These are phyloP conservation scores for Rhagophthalmus giganteus DNA, from an alignment of 2,888 invertebrate species.

Conservation along the genomic window DNA sequence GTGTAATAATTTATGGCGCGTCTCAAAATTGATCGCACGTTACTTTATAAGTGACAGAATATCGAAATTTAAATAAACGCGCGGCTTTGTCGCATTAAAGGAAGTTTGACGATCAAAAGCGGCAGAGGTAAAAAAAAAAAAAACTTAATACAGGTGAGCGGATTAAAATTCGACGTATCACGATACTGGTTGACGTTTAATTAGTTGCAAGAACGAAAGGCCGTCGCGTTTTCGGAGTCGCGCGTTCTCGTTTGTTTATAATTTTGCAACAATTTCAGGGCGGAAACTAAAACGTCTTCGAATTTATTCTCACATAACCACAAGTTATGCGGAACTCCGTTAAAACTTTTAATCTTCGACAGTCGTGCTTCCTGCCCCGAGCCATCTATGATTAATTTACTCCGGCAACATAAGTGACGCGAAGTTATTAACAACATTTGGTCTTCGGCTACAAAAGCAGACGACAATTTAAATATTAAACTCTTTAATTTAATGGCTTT, in stretches of 20 bases:
- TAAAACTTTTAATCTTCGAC: conserved; percentile 24
- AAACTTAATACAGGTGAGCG: no score
- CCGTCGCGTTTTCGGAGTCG: no score
- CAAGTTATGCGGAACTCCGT: conserved; percentile 22
- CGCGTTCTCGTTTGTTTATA: conserved; percentile 13
- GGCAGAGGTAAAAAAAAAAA: no score
- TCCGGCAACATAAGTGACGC: conserved; percentile 26
- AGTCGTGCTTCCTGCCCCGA: conserved; percentile 14
- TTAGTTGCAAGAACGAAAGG: no score
- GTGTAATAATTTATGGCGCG: no score
- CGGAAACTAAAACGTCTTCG: conserved; percentile 10
- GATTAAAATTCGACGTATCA: no score
- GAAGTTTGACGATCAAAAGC: not conserved
- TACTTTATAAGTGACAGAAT: no score
- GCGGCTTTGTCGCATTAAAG: not conserved
- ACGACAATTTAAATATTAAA: conserved; percentile 29
- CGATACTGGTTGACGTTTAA: no score
- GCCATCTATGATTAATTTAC: conserved; percentile 30
- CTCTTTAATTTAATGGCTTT: conserved; percentile 20
- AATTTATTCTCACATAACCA: conserved; percentile 15
- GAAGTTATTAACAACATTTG: conserved; percentile 30
- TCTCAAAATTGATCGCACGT: no score
- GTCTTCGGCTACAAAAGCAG: conserved; percentile 22
- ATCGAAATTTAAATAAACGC: no score
- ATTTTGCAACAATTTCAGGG: conserved; percentile 7